phyloP scores from a whole-genome alignment of 1,140 invertebrate species.

The Drosophila virilis region DNA sequence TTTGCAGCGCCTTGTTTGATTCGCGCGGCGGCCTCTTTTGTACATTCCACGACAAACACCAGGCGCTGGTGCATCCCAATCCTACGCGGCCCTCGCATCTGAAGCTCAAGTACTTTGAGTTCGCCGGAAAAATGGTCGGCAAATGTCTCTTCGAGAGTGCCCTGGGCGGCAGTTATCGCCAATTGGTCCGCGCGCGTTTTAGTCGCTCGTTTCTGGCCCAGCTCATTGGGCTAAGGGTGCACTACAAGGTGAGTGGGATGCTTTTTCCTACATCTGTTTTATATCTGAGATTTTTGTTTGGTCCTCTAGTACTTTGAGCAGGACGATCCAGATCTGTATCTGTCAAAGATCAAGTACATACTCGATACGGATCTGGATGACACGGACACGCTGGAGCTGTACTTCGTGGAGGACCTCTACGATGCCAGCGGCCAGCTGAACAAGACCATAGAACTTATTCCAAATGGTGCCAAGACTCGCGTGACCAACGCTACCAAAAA shows the following conservation, averaged over 20 bases:
- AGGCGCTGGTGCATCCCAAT: slow-evolving; percentile 95
- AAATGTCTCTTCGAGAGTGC: slow-evolving; percentile 92
- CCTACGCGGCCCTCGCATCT: slow-evolving; percentile 89
- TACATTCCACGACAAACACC: slow-evolving; percentile 93
- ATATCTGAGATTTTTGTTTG: background rate
- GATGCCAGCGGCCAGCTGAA: slow-evolving; percentile 90
- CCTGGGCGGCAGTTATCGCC: slow-evolving; percentile 93
- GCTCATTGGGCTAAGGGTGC: slow-evolving; percentile 94
- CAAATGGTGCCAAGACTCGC: slow-evolving; percentile 87
- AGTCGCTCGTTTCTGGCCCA: slow-evolving; percentile 97
- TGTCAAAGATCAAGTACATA: slow-evolving; percentile 96
- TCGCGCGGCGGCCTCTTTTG: slow-evolving; percentile 92
- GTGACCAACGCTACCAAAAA: slow-evolving; percentile 83
- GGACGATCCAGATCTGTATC: slow-evolving; percentile 96
- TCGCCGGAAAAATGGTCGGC: slow-evolving; percentile 97
- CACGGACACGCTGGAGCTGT: slow-evolving; percentile 91
- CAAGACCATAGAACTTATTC: slow-evolving; percentile 91
- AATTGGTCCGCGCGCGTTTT: slow-evolving; percentile 95
- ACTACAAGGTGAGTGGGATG: slow-evolving; percentile 89
- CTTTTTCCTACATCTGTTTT: slow-evolving; percentile 75
- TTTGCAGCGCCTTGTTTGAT: slow-evolving; percentile 95
- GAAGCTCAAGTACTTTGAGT: slow-evolving; percentile 96
- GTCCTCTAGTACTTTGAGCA: slow-evolving; percentile 93
- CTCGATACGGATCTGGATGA: slow-evolving; percentile 93
- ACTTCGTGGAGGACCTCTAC: slow-evolving; percentile 95